These are phyloP conservation scores for Brachypalpus laphriformis DNA, from an alignment of 2,888 invertebrate genomes.

Conservation along the genomic window DNA sequence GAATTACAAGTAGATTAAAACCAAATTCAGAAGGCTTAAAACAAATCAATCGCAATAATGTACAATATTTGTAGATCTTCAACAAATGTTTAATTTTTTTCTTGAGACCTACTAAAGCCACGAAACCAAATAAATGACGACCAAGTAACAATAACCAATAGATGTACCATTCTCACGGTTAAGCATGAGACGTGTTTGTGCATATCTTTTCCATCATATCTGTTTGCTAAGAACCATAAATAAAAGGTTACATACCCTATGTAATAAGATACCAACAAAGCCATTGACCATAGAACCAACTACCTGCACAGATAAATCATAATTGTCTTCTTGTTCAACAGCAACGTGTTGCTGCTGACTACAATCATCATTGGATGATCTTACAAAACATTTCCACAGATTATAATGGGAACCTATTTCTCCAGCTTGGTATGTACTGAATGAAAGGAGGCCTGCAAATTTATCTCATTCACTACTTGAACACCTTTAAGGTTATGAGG, in stretches of 20 bases:
- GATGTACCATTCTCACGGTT: neutral
- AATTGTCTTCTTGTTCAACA: conserved; percentile 25
- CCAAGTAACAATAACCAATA: too few relatives aligned
- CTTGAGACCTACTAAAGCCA: too few relatives aligned
- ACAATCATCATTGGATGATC: conserved; percentile 46
- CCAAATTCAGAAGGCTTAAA: too few relatives aligned
- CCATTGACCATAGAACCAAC: conserved; percentile 34
- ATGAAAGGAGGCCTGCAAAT: conserved; percentile 30
- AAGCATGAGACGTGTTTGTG: neutral
- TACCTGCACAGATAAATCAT: conserved; percentile 21
- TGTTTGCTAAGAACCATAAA: neutral
- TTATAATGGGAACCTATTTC: conserved; percentile 41
- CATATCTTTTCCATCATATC: neutral
- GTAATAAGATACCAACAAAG: conserved; percentile 15
- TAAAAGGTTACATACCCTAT: neutral
- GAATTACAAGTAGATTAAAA: too few relatives aligned
- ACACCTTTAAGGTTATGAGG: conserved; percentile 64
- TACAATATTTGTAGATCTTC: too few relatives aligned
- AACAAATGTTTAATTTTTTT: too few relatives aligned
- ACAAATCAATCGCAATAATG: too few relatives aligned
- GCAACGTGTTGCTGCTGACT: neutral
- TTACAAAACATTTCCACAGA: conserved; percentile 28
- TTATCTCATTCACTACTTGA: conserved; percentile 58
- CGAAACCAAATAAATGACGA: too few relatives aligned
- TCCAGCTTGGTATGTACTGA: neutral